These are phyloP conservation scores for Aphaenogaster floridana DNA, from an alignment of 1,140 invertebrate species.

Conservation along the genomic window DNA sequence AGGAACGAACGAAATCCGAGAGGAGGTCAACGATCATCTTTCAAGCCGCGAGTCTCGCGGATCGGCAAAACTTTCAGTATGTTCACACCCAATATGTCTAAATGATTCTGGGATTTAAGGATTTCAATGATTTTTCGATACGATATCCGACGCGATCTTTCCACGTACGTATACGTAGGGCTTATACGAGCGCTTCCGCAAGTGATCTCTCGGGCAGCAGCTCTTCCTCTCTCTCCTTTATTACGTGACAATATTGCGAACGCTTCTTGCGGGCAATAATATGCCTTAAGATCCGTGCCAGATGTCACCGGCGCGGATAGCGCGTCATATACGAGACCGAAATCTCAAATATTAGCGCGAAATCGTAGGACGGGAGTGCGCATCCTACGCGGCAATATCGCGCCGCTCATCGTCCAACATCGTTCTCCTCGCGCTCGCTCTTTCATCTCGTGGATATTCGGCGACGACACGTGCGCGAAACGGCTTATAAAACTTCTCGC, in stretches of 20 bases:
- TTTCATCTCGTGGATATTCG: conserved; percentile 36
- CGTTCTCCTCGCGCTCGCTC: conserved; percentile 51
- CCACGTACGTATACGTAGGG: neutral
- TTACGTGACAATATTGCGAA: conserved; percentile 79
- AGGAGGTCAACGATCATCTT: neutral
- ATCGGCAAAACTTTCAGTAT: conserved; percentile 41
- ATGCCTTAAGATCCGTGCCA: conserved; percentile 76
- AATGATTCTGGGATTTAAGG: conserved; percentile 43
- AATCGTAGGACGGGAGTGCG: conserved; percentile 38
- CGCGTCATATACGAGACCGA: conserved; percentile 76
- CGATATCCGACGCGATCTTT: neutral
- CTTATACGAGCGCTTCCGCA: conserved; percentile 56
- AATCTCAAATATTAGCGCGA: conserved; percentile 79
- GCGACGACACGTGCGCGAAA: conserved; percentile 76
- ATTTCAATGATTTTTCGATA: conserved; percentile 43
- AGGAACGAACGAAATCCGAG: neutral
- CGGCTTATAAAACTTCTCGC: conserved; percentile 74
- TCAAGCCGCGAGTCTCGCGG: neutral
- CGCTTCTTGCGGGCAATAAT: conserved; percentile 75
- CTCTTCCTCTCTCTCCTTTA: conserved; percentile 60
- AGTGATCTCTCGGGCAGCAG: conserved; percentile 47
- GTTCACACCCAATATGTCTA: conserved; percentile 44
- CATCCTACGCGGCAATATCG: conserved; percentile 70
- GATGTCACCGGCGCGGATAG: conserved; percentile 73
- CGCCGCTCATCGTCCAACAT: conserved; percentile 18